Evolutionary conservation across 2,113 vertebrate genomes (phyloP), one percentile per base, ranked within the genome.

Genomic region (Ammodytes marinus): DNA sequence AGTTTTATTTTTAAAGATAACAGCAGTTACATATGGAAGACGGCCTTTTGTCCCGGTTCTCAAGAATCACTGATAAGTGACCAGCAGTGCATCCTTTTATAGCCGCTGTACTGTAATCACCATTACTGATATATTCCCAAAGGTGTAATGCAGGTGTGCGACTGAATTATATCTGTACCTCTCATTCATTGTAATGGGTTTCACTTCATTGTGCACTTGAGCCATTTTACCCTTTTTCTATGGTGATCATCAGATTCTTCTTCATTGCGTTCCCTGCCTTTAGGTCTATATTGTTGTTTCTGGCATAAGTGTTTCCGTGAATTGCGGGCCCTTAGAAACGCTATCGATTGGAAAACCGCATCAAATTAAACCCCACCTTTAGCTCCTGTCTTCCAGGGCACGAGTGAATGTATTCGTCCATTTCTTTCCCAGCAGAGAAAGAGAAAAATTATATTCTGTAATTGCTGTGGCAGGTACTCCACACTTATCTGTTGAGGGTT

Each of bases 401-500:
- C 0, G 39, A 79, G 59, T 58, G 15, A 80, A 75, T 55, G 66
- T n/a, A 69, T 72, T 84, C 78, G 69, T 78, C 71, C 37, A 65
- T 61, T 79, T 69, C 50, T 67, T 79, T 11, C 50, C 10, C 14
- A 46, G 74, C 57, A 82, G 70, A 80, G 42, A 68, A 82, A 70
- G 61, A 70, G 17, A 82, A 77, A 27, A 80, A 79, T 17, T 39
- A 74, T 52, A 76, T 77, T 60, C 57, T 68, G 47, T 79, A 80
- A 86, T 74, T 82, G 61, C 75, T 47, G 60, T 76, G 60, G 55
- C 46, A 66, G 71, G 10, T 13, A 35, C 72, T 85, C 77, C 46
- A 69, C 19, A 46, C 27, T 84, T 91, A 79, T 88, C 40, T 72
- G 14, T 76, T 40, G 59, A 79, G 79, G 75, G 11, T 76, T 85